Evolutionary conservation across 1,140 invertebrate species (phyloP), one percentile per base, ranked within the genome.

Genomic region (Meloidogyne hapla): DNA sequence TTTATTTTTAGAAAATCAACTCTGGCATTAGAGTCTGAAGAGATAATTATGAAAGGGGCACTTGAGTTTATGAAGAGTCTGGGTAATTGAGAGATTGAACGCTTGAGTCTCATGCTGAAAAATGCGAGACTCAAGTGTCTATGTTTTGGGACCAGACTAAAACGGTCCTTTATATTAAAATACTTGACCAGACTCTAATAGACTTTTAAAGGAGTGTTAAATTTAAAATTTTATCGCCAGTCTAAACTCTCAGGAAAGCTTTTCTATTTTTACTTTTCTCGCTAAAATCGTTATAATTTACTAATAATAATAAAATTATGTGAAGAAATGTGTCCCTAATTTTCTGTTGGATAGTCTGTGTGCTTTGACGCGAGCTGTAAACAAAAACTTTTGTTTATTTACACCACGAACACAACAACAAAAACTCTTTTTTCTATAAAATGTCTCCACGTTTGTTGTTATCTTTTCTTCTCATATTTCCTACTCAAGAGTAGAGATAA

Each of bases 261-360:
- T n/a, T n/a, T 12, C 10, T 15, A 15, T 15, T 45, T 45, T 45
- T 15, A 12, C 18, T 45, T 45, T 45, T 45, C 42, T 45, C 6
- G 48, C 5, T 56, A 56, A n/a, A 21, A 56, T 56, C 48, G 48
- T 56, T 56, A 48, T 56, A 56, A 4, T 56, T 6, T 18, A 56
- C 48, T n/a, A n/a, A 18, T 56, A 56, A 56, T 56, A 56, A 56
- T 56, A 56, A 56, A 56, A 56, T 56, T 56, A 56, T 56, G 48
- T 18, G 48, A 56, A 56, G 48, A 56, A n/a, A 56, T 56, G 48
- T 56, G 48, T 56, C 48, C 48, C 48, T 56, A 56, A 56, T 56
- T 56, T 56, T 56, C 48, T 56, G 48, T n/a, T 15, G 18, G 4
- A 33, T 13, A 5, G n/a, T 56, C n/a, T n/a, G 48, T 56, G 45